phyloP scores from a whole-genome alignment of 35 echinoderm and acorn worm genomes.

The Heliocidaris tuberculata region DNA sequence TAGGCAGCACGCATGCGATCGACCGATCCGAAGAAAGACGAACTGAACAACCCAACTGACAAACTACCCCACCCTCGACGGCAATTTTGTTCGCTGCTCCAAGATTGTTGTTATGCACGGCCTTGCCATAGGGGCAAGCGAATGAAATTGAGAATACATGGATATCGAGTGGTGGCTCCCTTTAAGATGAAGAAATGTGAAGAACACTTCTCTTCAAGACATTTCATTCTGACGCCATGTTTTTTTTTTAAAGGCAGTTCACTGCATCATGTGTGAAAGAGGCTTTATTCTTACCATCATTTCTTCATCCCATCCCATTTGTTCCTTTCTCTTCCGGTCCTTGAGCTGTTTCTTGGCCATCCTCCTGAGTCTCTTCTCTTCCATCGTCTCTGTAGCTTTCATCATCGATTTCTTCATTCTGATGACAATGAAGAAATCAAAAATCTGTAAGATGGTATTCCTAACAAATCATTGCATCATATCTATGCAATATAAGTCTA shows the following conservation, averaged over 20 bases:
- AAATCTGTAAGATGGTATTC: background rate
- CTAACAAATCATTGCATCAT: background rate
- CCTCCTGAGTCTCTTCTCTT: slow-evolving; percentile 86
- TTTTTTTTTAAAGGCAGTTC: background rate
- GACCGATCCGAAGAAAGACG: too few species aligned
- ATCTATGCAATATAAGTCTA: background rate
- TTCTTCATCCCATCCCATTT: slow-evolving; percentile 99
- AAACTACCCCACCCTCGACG: too few species aligned
- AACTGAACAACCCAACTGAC: too few species aligned
- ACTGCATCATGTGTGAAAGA: background rate
- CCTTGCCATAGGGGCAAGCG: too few species aligned
- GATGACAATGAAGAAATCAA: slow-evolving; percentile 37
- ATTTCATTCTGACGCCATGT: background rate
- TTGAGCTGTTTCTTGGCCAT: slow-evolving; percentile 84
- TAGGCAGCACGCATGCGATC: too few species aligned
- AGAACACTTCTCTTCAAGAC: background rate
- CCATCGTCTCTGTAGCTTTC: slow-evolving; percentile 82
- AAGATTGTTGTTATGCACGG: too few species aligned
- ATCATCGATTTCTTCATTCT: slow-evolving; percentile 79
- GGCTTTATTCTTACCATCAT: slow-evolving; percentile 81
- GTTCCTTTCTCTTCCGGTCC: slow-evolving; percentile 86
- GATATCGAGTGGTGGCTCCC: too few species aligned
- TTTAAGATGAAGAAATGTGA: background rate
- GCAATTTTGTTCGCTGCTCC: too few species aligned
- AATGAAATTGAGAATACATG: too few species aligned